Conservation (phyloP, 2,113 vertebrate genomes). For the Chaetorhynchus papuensis region DNA sequence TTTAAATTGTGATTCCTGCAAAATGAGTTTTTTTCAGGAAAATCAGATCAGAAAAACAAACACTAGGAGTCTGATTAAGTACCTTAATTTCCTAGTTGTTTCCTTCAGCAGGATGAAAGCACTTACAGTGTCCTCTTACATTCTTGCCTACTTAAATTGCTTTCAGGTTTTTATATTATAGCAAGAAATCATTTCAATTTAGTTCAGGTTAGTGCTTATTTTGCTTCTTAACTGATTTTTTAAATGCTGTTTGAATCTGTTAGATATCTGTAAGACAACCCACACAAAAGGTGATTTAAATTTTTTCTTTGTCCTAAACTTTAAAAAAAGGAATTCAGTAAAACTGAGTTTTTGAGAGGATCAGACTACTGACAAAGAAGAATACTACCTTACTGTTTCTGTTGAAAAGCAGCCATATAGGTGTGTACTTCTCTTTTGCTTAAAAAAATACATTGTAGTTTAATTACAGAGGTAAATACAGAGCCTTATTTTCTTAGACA, state of each 20-base stretch:
- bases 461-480: not conserved
- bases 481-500: not conserved
- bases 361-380: not conserved
- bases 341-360: not conserved
- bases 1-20: not conserved
- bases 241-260: not conserved
- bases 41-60: not conserved
- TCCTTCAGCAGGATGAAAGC: not conserved
- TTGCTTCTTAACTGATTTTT: not conserved
- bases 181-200: not conserved
- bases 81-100: not conserved
- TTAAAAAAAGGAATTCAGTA: not conserved
- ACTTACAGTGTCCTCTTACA: not conserved
- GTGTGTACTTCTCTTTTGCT: not conserved
- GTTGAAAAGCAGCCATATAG: not conserved
- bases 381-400: not conserved
- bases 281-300: not conserved
- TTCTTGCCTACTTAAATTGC: not conserved
- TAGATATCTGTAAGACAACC: not conserved
- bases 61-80: not conserved
- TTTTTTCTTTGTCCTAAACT: not conserved
- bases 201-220: not conserved
- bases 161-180: not conserved
- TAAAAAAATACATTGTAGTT: not conserved
- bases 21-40: not conserved